Evolutionary conservation across 2,888 invertebrate species (phyloP).

Genomic region (Cataglyphis livida): DNA sequence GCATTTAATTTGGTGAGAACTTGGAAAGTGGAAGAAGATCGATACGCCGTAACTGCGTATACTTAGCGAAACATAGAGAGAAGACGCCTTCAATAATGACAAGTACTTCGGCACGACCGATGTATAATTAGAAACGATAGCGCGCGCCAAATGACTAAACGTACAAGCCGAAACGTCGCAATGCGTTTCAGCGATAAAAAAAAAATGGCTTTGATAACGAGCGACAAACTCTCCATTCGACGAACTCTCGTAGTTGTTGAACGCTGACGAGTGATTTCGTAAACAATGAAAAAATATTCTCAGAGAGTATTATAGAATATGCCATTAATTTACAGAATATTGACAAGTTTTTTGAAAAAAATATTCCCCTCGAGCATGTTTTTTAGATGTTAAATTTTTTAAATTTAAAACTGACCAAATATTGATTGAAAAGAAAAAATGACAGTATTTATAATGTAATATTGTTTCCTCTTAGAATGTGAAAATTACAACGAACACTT

Average conservation of each 20-base stretch:
- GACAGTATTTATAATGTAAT: not conserved
- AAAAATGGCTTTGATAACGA: conserved; percentile 37
- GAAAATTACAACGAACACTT: conserved; percentile 25
- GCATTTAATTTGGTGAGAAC: conserved; percentile 61
- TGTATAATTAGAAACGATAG: conserved; percentile 54
- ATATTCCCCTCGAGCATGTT: not conserved
- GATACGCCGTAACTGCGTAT: conserved; percentile 54
- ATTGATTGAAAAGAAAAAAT: not conserved
- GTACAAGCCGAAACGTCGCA: not conserved
- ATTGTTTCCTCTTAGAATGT: conserved; percentile 10
- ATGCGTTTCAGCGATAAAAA: conserved; percentile 14
- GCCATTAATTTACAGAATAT: conserved; percentile 24
- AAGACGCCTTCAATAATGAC: conserved; percentile 59
- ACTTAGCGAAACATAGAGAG: conserved; percentile 47
- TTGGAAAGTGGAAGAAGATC: conserved; percentile 52
- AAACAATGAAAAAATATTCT: conserved; percentile 14
- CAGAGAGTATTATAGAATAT: not conserved
- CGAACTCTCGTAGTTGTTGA: conserved; percentile 8
- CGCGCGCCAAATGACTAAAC: conserved; percentile 21
- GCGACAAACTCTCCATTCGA: not conserved
- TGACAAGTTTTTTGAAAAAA: conserved; percentile 5
- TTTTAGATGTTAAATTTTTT: not conserved
- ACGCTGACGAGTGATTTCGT: conserved; percentile 30
- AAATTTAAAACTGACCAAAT: not conserved
- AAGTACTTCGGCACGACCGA: conserved; percentile 48